Evolutionary conservation across 2,797 vertebrate genomes (phyloP).

Genomic region (Choloepus didactylus): DNA sequence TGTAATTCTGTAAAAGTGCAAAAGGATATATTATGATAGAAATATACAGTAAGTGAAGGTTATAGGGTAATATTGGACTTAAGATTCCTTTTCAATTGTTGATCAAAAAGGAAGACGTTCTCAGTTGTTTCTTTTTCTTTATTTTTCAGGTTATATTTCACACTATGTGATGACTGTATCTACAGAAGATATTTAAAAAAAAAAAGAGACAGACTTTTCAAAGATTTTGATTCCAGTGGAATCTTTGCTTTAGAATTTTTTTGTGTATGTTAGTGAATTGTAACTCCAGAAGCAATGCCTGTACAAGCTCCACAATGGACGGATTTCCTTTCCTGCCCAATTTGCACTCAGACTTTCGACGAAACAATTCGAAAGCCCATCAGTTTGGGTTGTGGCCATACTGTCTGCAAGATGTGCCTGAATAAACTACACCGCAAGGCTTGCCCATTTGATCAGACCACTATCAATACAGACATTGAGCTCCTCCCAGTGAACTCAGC

Average conservation of each 20-base stretch:
- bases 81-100: background rate
- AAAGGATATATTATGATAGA: background rate
- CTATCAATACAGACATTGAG: slow-evolving; percentile 99
- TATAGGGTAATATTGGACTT: background rate
- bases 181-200: slow-evolving; percentile 92
- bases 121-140: slow-evolving; percentile 79
- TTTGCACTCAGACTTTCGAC: slow-evolving; percentile 99
- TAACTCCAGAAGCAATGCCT: slow-evolving; percentile 94
- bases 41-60: background rate
- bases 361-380: slow-evolving; percentile 98
- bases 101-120: slow-evolving; percentile 24
- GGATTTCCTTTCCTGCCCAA: slow-evolving; percentile 99
- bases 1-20: slow-evolving; percentile 50
- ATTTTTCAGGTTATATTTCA: slow-evolving; percentile 92
- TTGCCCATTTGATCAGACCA: slow-evolving; percentile 99
- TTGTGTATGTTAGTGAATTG: slow-evolving; percentile 86
- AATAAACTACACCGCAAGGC: slow-evolving; percentile 99
- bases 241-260: slow-evolving; percentile 94
- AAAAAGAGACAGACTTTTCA: slow-evolving; percentile 87
- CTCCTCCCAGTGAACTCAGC: slow-evolving; percentile 99
- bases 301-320: slow-evolving; percentile 99
- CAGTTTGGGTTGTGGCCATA: slow-evolving; percentile 99
- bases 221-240: slow-evolving; percentile 99
- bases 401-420: slow-evolving; percentile 99
- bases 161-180: slow-evolving; percentile 94